phyloP scores from a whole-genome alignment of 2,797 vertebrate species.

The Apodemus agrarius region DNA sequence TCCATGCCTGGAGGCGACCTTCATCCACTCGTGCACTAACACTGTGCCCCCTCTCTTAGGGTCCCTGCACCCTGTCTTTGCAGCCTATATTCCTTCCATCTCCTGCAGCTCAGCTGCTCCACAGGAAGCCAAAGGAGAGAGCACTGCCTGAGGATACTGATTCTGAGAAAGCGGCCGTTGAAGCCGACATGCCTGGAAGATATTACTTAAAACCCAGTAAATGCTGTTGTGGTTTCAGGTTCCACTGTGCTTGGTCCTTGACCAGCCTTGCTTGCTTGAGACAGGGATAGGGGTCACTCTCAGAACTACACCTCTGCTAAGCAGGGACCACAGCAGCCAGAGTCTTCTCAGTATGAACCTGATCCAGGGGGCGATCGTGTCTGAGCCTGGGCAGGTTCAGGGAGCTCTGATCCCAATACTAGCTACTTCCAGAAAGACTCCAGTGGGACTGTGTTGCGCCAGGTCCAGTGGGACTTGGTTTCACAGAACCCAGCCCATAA shows the following conservation, averaged over 20 bases:
- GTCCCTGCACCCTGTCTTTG: neutral
- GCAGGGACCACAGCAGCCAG: neutral
- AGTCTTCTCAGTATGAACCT: neutral
- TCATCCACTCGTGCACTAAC: neutral
- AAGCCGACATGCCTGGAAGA: neutral
- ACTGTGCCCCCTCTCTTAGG: neutral
- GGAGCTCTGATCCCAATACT: neutral
- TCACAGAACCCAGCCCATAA: neutral
- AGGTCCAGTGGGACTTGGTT: neutral
- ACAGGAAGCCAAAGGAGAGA: neutral
- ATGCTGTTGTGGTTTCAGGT: neutral
- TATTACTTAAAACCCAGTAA: conserved; percentile 11
- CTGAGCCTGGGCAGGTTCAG: neutral
- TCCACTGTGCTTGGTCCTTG: neutral
- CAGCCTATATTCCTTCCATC: neutral
- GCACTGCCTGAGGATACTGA: neutral
- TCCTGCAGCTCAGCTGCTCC: neutral
- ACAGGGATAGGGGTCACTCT: neutral
- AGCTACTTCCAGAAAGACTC: neutral
- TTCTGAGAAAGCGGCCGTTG: neutral
- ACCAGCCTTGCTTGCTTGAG: neutral
- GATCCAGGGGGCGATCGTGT: neutral
- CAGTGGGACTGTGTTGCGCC: neutral
- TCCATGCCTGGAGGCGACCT: neutral
- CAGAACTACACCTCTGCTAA: neutral